Evolutionary conservation across 2,888 invertebrate genomes (phyloP).

Genomic region (Microctonus aethiopoides): DNA sequence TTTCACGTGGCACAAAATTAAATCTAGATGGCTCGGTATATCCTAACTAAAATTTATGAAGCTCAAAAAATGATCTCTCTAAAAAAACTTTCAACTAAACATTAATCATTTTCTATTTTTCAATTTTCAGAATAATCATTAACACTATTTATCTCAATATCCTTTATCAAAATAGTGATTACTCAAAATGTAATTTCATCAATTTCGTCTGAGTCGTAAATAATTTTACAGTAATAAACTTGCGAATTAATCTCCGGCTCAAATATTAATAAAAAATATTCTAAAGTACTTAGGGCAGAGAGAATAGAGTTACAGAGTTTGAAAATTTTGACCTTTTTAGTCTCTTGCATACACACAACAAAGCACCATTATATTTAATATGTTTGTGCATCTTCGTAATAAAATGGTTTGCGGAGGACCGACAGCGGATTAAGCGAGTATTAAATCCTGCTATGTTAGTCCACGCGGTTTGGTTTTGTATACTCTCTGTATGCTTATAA

Average conservation of each 20-base stretch:
- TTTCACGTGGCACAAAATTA: slow-evolving; percentile 10
- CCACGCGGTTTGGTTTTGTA: slow-evolving; percentile 25
- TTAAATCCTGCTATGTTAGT: slow-evolving; percentile 18
- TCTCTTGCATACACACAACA: slow-evolving; percentile 7
- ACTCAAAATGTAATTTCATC: too few species aligned
- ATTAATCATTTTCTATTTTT: not conserved
- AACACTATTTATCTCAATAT: too few species aligned
- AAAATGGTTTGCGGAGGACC: slow-evolving; percentile 44
- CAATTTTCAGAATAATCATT: not conserved
- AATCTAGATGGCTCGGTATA: not conserved
- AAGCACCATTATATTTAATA: slow-evolving; percentile 44
- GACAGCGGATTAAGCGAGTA: slow-evolving; percentile 19
- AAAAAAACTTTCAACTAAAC: slow-evolving; percentile 1
- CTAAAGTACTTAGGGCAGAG: too few species aligned
- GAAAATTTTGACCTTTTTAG: not conserved
- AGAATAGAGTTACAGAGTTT: not conserved
- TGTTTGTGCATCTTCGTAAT: slow-evolving; percentile 44
- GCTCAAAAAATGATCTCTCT: not conserved
- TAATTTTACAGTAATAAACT: not conserved
- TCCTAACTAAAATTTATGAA: slow-evolving; percentile 1
- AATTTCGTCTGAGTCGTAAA: not conserved
- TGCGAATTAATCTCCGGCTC: too few species aligned
- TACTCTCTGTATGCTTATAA: slow-evolving; percentile 1
- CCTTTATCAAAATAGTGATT: too few species aligned
- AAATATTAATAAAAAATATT: not conserved